Percentiles rank a stretch among this genome's conserved stretches.
Evolutionary conservation across 2,888 invertebrate genomes (phyloP).

Genomic region (Incurvaria masculella): DNA sequence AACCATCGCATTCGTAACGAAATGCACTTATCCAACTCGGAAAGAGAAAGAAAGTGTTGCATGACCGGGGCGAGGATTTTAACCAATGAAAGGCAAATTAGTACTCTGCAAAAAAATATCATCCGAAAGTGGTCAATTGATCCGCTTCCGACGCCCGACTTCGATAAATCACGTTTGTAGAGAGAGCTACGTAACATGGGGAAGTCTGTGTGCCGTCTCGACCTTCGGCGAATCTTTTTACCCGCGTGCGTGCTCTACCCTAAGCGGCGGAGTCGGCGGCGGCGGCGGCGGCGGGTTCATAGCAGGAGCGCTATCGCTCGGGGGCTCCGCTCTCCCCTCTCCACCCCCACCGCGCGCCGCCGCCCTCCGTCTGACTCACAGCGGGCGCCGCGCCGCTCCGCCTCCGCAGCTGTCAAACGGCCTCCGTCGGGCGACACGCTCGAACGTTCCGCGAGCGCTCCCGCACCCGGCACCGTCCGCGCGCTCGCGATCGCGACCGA

Average conservation of each 20-base stretch:
- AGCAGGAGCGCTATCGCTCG: slow-evolving; percentile 7
- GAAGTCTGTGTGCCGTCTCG: background rate
- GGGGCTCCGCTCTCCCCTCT: slow-evolving; percentile 27
- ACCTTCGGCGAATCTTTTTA: background rate
- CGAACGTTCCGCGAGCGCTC: slow-evolving; percentile 32
- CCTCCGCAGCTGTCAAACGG: slow-evolving; percentile 46
- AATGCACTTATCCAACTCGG: no score
- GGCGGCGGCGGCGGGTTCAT: slow-evolving; percentile 16
- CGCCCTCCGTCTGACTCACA: slow-evolving; percentile 39
- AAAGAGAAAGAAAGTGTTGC: no score
- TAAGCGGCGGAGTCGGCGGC: slow-evolving; percentile 30
- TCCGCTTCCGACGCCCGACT: background rate
- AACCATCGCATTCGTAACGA: no score
- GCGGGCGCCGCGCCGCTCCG: slow-evolving; percentile 39
- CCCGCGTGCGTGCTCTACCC: background rate
- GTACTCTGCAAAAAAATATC: no score
- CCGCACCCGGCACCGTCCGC: slow-evolving; percentile 28
- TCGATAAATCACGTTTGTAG: background rate
- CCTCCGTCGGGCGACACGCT: slow-evolving; percentile 51
- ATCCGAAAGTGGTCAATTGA: background rate
- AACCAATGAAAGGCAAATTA: no score
- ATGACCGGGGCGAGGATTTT: no score
- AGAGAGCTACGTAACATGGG: background rate
- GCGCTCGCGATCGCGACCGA: slow-evolving; percentile 31
- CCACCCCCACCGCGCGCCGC: slow-evolving; percentile 46